phyloP scores from a whole-genome alignment of 2,888 invertebrate genomes.

The Dolichomitus sp. region DNA sequence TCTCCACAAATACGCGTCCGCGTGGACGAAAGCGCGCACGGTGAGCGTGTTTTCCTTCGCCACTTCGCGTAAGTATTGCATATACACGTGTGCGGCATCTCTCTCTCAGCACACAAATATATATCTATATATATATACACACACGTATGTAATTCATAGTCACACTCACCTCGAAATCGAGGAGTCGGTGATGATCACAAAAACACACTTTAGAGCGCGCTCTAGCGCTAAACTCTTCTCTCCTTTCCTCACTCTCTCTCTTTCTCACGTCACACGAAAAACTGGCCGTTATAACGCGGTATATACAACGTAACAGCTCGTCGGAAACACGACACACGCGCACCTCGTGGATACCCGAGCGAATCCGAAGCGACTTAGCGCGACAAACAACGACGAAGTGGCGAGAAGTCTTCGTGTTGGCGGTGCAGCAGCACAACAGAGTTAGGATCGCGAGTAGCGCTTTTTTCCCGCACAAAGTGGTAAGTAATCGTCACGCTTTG shows the following conservation, averaged over 20 bases:
- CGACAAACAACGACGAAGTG: background rate
- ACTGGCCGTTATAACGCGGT: background rate
- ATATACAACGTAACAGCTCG: background rate
- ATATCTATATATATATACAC: background rate
- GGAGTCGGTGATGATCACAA: constrained; percentile 7
- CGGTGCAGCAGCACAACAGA: background rate
- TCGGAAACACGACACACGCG: background rate
- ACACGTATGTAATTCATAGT: background rate
- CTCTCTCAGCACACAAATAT: background rate
- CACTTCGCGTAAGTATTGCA: background rate
- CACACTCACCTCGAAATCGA: background rate
- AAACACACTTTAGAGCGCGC: constrained; percentile 34
- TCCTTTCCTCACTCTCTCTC: background rate
- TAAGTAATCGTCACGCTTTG: background rate
- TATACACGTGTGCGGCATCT: background rate
- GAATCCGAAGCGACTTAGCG: background rate
- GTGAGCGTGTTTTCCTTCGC: background rate
- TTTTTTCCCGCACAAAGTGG: background rate
- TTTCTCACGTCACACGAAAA: constrained; percentile 23
- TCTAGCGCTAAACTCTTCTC: constrained; percentile 22
- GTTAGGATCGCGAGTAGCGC: background rate
- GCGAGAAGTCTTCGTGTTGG: too few relatives aligned
- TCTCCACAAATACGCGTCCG: constrained; percentile 20
- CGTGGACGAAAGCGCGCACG: constrained; percentile 24
- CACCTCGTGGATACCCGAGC: constrained; percentile 7